phyloP scores from a whole-genome alignment of 2,113 vertebrate genomes.

The Sitta europaea region DNA sequence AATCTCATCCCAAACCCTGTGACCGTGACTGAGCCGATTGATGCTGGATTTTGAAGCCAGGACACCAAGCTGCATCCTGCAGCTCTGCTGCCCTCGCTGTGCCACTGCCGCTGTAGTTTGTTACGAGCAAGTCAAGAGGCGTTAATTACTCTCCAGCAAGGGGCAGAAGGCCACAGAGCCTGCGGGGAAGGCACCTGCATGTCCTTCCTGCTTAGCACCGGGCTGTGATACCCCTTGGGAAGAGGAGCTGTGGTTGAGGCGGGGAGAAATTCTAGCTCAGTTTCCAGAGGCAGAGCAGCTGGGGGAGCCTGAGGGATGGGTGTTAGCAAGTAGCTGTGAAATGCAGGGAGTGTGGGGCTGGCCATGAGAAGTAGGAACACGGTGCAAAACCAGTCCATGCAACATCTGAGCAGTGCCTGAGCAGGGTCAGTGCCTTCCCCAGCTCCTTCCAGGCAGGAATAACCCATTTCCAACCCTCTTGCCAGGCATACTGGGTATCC shows the following conservation, averaged over 20 bases:
- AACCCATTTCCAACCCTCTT: background rate
- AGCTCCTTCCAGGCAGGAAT: background rate
- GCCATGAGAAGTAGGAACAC: fast-evolving
- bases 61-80: fast-evolving
- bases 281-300: background rate
- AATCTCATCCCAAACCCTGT: background rate
- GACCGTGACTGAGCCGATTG: fast-evolving
- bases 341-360: fast-evolving
- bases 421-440: background rate
- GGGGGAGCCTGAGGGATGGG: background rate
- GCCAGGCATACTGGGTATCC: background rate
- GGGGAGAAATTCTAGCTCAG: background rate
- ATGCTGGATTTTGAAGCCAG: background rate
- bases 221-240: background rate
- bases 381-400: background rate
- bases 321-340: background rate
- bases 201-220: background rate
- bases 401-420: background rate
- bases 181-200: fast-evolving
- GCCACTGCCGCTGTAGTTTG: fast-evolving
- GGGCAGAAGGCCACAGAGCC: background rate
- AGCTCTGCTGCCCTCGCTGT: background rate
- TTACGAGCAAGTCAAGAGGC: background rate
- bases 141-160: background rate
- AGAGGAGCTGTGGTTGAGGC: background rate